These are phyloP conservation scores for Euzophera pinguis DNA, from an alignment of 2,888 invertebrate species.

Conservation along the genomic window DNA sequence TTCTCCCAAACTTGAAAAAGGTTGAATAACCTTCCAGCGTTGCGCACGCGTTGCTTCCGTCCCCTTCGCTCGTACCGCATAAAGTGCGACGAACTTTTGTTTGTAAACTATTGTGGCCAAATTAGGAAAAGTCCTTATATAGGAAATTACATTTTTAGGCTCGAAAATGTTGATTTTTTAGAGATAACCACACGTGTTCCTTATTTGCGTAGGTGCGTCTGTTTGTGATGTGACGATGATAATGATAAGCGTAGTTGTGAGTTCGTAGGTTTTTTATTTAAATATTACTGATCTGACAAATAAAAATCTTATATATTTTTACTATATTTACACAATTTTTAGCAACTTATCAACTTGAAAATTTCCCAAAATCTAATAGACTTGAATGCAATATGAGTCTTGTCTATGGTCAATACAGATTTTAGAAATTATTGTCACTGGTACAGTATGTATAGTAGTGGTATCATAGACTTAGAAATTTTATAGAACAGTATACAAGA, in stretches of 20 bases:
- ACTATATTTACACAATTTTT: too few relatives aligned
- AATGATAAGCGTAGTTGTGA: constrained; percentile 14
- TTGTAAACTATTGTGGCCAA: constrained; percentile 53
- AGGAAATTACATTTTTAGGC: constrained; percentile 3
- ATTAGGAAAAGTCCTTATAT: constrained; percentile 7
- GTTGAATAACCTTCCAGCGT: constrained; percentile 63
- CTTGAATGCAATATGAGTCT: too few relatives aligned
- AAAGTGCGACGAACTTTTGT: constrained; percentile 56
- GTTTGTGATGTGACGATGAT: constrained; percentile 16
- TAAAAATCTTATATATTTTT: too few relatives aligned
- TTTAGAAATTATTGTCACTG: too few relatives aligned
- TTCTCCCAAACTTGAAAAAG: constrained; percentile 47
- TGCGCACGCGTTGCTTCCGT: constrained; percentile 34
- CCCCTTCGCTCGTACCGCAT: constrained; percentile 36
- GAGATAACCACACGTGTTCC: constrained; percentile 30
- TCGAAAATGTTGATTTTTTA: constrained; percentile 16
- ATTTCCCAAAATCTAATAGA: too few relatives aligned
- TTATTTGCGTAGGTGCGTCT: constrained; percentile 37
- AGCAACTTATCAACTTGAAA: too few relatives aligned
- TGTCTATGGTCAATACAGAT: too few relatives aligned
- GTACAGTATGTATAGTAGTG: too few relatives aligned
- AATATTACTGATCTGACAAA: too few relatives aligned
- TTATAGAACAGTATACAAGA: too few relatives aligned
- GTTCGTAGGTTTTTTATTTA: background rate
- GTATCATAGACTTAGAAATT: too few relatives aligned